Evolutionary conservation across 2,797 vertebrate species (phyloP).

Genomic region (Cuculus canorus): DNA sequence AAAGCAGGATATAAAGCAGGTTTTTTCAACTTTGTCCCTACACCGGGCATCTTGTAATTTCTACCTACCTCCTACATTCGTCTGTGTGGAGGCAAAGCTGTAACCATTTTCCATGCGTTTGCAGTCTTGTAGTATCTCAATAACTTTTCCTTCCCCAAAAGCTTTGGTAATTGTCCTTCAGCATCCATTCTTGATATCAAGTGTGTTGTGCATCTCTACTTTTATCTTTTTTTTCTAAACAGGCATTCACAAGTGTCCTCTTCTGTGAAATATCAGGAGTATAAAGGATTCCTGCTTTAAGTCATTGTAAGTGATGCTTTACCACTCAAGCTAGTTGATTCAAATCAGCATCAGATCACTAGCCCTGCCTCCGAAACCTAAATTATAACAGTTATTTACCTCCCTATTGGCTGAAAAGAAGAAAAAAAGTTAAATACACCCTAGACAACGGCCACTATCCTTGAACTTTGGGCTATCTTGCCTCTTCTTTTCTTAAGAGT

Average conservation of each 20-base stretch:
- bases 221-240: background rate
- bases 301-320: background rate
- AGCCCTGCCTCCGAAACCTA: background rate
- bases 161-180: background rate
- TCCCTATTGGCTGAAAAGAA: background rate
- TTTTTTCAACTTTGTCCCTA: background rate
- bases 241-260: background rate
- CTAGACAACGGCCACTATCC: background rate
- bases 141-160: background rate
- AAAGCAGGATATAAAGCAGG: background rate
- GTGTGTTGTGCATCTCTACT: background rate
- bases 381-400: background rate
- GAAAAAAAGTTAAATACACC: background rate
- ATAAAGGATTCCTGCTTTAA: background rate
- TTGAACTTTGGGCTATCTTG: background rate
- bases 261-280: background rate
- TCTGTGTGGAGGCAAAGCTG: background rate
- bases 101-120: background rate
- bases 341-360: background rate
- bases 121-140: background rate
- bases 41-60: background rate
- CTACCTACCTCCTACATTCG: background rate
- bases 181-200: background rate
- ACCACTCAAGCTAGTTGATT: background rate
- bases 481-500: background rate